A percentile compares a stretch with the other conserved stretches of the same genome.
phyloP scores from a whole-genome alignment of 2,113 vertebrate species.

The human (Homo sapiens) region DNA sequence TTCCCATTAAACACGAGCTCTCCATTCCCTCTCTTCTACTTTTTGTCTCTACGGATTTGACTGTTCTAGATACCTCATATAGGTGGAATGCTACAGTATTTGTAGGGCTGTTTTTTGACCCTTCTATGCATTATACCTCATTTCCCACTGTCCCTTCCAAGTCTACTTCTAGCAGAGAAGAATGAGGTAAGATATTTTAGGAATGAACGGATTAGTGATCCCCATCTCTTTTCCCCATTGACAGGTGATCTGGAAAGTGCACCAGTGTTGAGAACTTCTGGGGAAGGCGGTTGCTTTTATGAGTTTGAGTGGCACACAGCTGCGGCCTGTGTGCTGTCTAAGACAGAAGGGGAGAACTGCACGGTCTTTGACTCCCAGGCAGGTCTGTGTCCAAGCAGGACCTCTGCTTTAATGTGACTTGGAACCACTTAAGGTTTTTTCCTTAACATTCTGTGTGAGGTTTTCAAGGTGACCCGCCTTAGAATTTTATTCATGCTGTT shows the following conservation, averaged over 20 bases:
- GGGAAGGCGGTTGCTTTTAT: slow-evolving; percentile 84
- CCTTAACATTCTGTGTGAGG: not conserved
- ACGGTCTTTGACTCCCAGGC: slow-evolving; percentile 92
- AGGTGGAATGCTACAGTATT: rapidly evolving
- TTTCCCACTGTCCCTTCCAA: not conserved
- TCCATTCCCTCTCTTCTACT: rapidly evolving
- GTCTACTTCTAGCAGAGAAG: not conserved
- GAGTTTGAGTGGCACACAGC: slow-evolving; percentile 95
- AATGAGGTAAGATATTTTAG: not conserved
- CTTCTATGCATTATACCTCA: too few relatives aligned
- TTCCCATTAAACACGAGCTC: rapidly evolving
- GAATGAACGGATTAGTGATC: not conserved
- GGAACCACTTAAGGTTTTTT: not conserved
- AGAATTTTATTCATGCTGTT: not conserved
- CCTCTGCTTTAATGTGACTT: not conserved
- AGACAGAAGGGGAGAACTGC: slow-evolving; percentile 90
- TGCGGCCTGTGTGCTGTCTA: slow-evolving; percentile 93
- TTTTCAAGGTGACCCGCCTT: not conserved
- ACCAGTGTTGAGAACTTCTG: slow-evolving; percentile 86
- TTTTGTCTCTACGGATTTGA: not conserved
- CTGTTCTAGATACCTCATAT: not conserved
- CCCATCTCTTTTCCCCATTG: not conserved
- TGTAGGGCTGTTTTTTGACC: not conserved
- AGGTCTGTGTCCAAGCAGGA: slow-evolving; percentile 83
- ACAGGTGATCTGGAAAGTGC: slow-evolving; percentile 93